phyloP scores from a whole-genome alignment of 2,797 vertebrate genomes.

The Myiotriccus ornatus region DNA sequence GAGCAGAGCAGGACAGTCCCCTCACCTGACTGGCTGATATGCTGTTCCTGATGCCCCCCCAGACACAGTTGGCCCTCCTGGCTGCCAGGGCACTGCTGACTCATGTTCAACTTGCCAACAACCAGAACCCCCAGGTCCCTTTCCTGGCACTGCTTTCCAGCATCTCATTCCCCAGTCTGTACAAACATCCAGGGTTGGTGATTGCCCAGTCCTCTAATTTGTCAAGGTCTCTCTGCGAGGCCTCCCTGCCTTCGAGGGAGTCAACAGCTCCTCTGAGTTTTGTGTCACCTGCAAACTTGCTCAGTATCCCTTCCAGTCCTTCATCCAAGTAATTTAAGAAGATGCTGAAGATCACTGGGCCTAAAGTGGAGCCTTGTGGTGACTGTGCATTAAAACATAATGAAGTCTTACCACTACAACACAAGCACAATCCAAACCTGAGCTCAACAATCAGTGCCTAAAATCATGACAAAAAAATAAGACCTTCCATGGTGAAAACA shows the following conservation, averaged over 20 bases:
- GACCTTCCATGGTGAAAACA: neutral
- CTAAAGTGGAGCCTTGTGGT: neutral
- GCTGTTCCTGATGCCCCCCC: neutral
- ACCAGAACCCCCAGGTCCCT: neutral
- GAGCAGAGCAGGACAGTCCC: neutral
- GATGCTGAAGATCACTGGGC: no score
- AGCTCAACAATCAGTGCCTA: neutral
- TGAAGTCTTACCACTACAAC: rapidly evolving
- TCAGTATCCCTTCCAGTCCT: neutral
- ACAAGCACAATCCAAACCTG: neutral
- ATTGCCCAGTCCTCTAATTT: neutral
- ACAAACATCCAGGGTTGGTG: neutral
- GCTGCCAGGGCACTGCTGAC: neutral
- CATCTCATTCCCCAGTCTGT: neutral
- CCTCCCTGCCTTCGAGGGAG: neutral
- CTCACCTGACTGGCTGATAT: rapidly evolving
- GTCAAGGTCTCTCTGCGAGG: neutral
- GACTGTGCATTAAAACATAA: neutral
- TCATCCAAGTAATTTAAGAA: neutral
- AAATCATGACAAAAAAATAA: neutral
- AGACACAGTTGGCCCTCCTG: neutral
- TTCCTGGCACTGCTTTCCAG: neutral
- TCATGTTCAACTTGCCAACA: neutral
- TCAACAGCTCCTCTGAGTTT: neutral
- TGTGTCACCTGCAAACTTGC: neutral